Percentiles rank a stretch among this genome's conserved stretches.
These are phyloP conservation scores for Percina caprodes DNA, from an alignment of 2,113 vertebrate genomes.

Conservation along the genomic window DNA sequence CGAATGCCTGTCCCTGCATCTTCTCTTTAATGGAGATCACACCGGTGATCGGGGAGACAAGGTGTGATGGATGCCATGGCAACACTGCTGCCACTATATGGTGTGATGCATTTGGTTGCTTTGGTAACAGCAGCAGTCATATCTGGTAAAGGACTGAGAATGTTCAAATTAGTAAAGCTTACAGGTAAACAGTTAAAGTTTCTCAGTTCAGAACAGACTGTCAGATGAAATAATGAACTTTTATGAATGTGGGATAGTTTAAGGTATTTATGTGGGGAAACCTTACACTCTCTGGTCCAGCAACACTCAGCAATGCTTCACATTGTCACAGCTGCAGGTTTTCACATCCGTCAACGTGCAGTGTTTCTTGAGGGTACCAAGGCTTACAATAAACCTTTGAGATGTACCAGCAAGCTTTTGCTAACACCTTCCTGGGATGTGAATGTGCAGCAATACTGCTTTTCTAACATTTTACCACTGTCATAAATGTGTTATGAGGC, in stretches of 20 bases:
- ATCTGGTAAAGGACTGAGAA: constrained; percentile 3
- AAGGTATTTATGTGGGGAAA: neutral
- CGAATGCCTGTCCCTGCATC: neutral
- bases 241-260: neutral
- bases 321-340: constrained; percentile 12
- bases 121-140: constrained; percentile 50
- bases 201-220: neutral
- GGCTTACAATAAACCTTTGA: neutral
- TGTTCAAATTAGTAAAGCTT: neutral
- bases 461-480: neutral
- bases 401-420: neutral
- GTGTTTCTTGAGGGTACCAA: neutral
- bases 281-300: neutral
- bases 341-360: neutral
- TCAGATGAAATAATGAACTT: neutral
- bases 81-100: constrained; percentile 57
- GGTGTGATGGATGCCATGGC: constrained; percentile 74
- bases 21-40: constrained; percentile 23
- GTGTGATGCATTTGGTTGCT: constrained; percentile 60
- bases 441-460: neutral
- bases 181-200: neutral
- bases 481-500: neutral
- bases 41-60: constrained; percentile 55
- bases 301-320: neutral
- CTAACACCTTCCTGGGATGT: neutral